Conservation (phyloP, 2,797 vertebrate species). For the Xiphophorus birchmanni region DNA sequence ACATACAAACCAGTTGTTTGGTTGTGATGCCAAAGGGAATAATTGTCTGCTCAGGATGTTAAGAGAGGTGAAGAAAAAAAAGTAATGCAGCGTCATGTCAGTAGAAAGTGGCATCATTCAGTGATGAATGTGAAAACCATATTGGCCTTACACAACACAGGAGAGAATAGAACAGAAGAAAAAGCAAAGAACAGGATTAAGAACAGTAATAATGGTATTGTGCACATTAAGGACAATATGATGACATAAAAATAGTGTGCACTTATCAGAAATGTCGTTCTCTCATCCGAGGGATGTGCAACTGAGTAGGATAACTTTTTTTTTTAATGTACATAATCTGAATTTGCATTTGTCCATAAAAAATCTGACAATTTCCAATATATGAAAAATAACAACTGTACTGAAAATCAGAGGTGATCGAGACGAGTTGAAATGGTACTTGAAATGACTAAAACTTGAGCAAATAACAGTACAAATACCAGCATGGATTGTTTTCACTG, state of each 20-base stretch:
- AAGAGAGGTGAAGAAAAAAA: neutral
- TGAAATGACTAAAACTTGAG: no score
- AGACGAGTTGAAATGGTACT: neutral
- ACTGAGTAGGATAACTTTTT: no score
- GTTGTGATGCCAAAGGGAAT: neutral
- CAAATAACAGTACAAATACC: neutral
- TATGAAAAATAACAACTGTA: neutral
- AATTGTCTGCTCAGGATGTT: neutral
- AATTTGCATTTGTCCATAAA: neutral
- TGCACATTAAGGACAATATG: no score
- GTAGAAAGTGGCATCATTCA: neutral
- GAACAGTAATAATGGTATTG: no score
- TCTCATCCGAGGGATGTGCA: no score
- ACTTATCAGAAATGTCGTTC: no score
- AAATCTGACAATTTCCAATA: neutral
- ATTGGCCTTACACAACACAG: neutral
- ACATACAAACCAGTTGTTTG: neutral
- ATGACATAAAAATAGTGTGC: no score
- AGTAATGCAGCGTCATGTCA: neutral
- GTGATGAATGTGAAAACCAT: neutral
- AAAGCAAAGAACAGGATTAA: no score
- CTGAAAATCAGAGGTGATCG: neutral
- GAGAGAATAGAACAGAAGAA: neutral
- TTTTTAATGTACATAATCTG: neutral
- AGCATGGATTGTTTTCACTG: neutral